Percentiles rank a stretch among this genome's conserved stretches.
phyloP scores from a whole-genome alignment of 2,797 vertebrate genomes.

The Hemibagrus guttatus region DNA sequence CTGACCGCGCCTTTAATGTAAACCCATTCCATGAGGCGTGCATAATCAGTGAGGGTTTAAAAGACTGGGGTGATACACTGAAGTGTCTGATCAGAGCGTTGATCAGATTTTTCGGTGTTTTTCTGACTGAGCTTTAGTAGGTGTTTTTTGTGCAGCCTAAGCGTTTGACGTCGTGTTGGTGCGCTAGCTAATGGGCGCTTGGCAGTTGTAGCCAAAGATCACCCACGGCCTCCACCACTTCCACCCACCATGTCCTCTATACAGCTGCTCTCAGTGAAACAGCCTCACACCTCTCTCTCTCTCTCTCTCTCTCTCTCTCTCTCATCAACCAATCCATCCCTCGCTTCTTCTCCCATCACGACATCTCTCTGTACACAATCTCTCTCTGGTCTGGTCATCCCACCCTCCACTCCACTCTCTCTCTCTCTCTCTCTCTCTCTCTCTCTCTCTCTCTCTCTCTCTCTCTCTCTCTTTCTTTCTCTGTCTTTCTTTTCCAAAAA shows the following conservation, averaged over 20 bases:
- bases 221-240: conserved; percentile 82
- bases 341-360: background rate
- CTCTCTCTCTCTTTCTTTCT: conserved; percentile 36
- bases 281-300: conserved; percentile 77
- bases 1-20: background rate
- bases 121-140: conserved; percentile 23
- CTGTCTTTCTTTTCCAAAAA: conserved; percentile 47
- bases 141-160: conserved; percentile 37
- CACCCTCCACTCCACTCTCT: conserved; percentile 38
- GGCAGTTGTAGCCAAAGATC: conserved; percentile 78
- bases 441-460: conserved; percentile 49
- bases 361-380: conserved; percentile 32
- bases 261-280: conserved; percentile 83
- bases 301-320: conserved; percentile 31
- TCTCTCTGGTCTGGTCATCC: conserved; percentile 22
- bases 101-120: conserved; percentile 11
- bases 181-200: conserved; percentile 75
- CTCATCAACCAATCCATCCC: conserved; percentile 5
- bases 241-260: conserved; percentile 82
- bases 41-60: background rate
- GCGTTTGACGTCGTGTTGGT: conserved; percentile 69
- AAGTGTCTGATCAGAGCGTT: background rate
- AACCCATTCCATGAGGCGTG: background rate
- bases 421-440: conserved; percentile 29
- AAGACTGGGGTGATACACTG: background rate